Evolutionary conservation across 2,113 vertebrate genomes (phyloP).

Genomic region (Alexandromys fortis): DNA sequence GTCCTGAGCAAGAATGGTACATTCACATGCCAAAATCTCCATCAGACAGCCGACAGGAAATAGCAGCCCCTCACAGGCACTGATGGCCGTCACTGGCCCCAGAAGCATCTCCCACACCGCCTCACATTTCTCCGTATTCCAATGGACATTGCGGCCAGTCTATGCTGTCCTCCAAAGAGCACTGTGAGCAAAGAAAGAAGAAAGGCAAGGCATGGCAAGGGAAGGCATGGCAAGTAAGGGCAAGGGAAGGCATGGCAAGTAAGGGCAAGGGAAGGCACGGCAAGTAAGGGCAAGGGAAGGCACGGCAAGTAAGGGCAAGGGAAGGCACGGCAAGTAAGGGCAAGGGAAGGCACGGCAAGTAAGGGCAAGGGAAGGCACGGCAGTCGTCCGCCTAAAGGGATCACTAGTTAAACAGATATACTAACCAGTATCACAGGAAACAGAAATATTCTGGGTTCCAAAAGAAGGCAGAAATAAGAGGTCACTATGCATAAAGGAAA

Average conservation of each 20-base stretch:
- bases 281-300: no score
- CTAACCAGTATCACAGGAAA: background rate
- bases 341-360: no score
- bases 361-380: no score
- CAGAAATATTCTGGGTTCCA: background rate
- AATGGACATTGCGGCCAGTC: background rate
- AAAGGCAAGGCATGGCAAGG: no score
- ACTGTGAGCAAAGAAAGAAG: background rate
- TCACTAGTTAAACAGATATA: background rate
- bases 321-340: background rate
- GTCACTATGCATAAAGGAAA: no score
- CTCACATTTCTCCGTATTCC: background rate
- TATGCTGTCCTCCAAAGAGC: background rate
- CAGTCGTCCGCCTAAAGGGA: background rate
- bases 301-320: no score
- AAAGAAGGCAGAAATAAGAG: background rate
- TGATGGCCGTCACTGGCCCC: fast-evolving
- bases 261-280: background rate
- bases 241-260: no score
- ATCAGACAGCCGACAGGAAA: no score
- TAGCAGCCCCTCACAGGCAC: background rate
- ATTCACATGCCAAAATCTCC: background rate
- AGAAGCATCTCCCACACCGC: no score
- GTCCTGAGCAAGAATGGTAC: background rate
- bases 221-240: background rate